Conservation (phyloP, 2,797 vertebrate species). For the Poeciliopsis presidionis region DNA sequence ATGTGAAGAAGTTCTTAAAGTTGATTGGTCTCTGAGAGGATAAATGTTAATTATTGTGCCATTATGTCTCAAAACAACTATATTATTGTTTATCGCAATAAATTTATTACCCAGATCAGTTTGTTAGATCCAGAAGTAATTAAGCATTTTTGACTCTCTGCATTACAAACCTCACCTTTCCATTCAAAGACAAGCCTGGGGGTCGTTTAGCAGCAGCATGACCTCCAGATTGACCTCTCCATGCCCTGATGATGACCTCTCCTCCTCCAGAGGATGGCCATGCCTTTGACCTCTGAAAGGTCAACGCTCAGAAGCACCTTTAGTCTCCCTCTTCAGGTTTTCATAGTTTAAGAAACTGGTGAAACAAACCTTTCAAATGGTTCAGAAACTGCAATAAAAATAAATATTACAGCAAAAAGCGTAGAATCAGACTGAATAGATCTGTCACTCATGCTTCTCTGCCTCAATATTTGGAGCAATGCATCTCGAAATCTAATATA, state of each 20-base stretch:
- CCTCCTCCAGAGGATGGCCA: conserved; percentile 58
- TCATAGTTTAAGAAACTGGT: conserved; percentile 5
- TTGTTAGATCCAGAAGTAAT: conserved; percentile 6
- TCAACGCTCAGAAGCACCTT: conserved; percentile 55
- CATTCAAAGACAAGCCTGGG: conserved; percentile 73
- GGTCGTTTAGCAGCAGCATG: conserved; percentile 53
- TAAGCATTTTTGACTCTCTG: conserved; percentile 20
- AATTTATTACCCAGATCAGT: too few relatives aligned
- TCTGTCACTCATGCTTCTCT: too few relatives aligned
- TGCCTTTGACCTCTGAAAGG: conserved; percentile 78
- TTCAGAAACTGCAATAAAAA: too few relatives aligned
- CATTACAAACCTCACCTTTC: conserved; percentile 70
- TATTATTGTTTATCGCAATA: too few relatives aligned
- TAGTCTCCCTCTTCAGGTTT: conserved; percentile 59
- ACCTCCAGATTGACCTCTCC: conserved; percentile 67
- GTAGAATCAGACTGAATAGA: too few relatives aligned
- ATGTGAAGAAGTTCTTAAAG: too few relatives aligned
- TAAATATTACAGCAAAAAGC: too few relatives aligned
- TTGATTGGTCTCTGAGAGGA: too few relatives aligned
- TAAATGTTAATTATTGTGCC: too few relatives aligned
- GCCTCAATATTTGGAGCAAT: too few relatives aligned
- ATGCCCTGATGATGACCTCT: conserved; percentile 67
- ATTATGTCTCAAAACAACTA: too few relatives aligned
- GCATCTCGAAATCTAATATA: not conserved
- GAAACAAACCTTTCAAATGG: too few relatives aligned